Conservation (phyloP, 2,888 invertebrate species). For the Anaspis maculata region DNA sequence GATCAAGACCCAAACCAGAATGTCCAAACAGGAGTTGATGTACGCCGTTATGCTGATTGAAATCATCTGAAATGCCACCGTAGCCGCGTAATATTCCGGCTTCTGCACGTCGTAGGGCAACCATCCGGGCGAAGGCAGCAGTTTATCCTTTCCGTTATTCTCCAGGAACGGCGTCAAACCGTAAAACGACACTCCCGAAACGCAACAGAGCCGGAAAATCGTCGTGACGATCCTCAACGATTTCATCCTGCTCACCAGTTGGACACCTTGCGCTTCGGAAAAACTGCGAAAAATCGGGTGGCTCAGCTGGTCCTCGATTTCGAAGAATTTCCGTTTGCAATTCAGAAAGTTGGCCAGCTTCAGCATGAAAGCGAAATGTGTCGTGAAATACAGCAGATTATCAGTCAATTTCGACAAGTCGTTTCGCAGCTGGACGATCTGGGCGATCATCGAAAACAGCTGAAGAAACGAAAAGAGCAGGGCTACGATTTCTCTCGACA, state of each 20-base stretch:
- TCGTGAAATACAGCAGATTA: background rate
- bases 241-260: background rate
- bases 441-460: too few relatives aligned
- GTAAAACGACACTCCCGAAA: background rate
- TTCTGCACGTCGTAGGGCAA: background rate
- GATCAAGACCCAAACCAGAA: slow-evolving; percentile 16
- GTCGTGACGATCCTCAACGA: background rate
- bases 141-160: background rate
- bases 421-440: too few relatives aligned
- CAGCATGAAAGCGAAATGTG: background rate
- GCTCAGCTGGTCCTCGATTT: background rate
- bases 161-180: background rate
- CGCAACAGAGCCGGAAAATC: background rate
- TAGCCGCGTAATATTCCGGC: background rate
- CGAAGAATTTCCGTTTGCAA: background rate
- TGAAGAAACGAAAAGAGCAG: too few relatives aligned
- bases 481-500: too few relatives aligned
- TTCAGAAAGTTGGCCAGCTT: background rate
- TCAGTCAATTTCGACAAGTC: background rate
- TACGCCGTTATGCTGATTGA: background rate
- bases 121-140: background rate
- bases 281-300: background rate
- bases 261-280: too few relatives aligned
- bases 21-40: slow-evolving; percentile 8
- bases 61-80: background rate